Conservation (phyloP, 2,797 vertebrate genomes). For the Etheostoma perlongum region DNA sequence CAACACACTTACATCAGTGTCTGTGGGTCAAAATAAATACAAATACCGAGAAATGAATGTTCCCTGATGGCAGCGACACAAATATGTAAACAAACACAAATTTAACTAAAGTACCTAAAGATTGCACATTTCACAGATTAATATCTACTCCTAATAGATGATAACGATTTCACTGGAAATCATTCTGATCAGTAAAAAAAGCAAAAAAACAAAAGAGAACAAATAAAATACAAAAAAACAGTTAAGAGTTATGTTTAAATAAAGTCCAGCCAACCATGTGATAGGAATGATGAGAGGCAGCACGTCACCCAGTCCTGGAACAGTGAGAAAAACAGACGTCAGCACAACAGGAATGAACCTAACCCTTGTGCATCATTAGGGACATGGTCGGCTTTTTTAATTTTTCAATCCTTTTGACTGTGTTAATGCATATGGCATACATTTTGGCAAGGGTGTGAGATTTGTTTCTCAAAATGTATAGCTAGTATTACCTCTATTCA, state of each 20-base stretch:
- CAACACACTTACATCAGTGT: constrained; percentile 48
- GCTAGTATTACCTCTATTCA: no score
- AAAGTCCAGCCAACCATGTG: constrained; percentile 39
- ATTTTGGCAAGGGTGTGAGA: no score
- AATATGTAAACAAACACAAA: constrained; percentile 53
- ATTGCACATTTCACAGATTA: constrained; percentile 50
- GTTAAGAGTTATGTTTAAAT: constrained; percentile 27
- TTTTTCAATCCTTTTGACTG: no score
- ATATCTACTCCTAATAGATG: constrained; percentile 20
- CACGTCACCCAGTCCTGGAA: constrained; percentile 44
- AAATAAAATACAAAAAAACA: not conserved
- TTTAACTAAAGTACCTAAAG: constrained; percentile 10
- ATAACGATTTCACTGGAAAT: not conserved
- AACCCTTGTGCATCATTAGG: no score
- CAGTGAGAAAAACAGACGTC: constrained; percentile 27
- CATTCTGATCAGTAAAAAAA: not conserved
- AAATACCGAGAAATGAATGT: constrained; percentile 44
- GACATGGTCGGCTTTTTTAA: no score
- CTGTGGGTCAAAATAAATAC: constrained; percentile 64
- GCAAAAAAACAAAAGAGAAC: not conserved
- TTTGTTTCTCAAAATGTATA: no score
- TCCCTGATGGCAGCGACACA: constrained; percentile 51
- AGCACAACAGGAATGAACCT: no score
- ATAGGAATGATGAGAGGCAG: constrained; percentile 35
- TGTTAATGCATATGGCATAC: no score